A percentile compares a stretch with the other conserved stretches of the same genome.
These are phyloP conservation scores for Limnephilus lunatus DNA, from an alignment of 2,888 invertebrate species.

Conservation along the genomic window DNA sequence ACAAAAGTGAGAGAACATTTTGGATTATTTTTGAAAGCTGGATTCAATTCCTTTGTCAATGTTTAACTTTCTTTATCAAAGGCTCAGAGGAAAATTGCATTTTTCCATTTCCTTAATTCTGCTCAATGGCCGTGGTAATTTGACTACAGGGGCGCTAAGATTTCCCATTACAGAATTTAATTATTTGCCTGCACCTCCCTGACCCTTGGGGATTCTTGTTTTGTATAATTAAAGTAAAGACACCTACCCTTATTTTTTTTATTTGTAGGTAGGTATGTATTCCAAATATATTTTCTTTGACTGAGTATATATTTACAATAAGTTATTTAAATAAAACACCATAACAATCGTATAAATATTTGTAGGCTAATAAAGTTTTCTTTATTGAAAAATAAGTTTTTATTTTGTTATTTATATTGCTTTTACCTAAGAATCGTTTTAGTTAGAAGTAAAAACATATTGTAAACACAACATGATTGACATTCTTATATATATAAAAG, in stretches of 20 bases:
- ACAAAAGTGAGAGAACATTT: background rate
- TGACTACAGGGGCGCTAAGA: slow-evolving; percentile 56
- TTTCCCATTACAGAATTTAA: slow-evolving; percentile 54
- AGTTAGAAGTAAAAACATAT: no score
- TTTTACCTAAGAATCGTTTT: background rate
- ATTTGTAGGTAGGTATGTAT: no score
- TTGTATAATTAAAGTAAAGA: slow-evolving; percentile 34
- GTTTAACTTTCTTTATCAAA: slow-evolving; percentile 32
- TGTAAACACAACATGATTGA: no score
- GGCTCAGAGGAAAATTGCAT: slow-evolving; percentile 43
- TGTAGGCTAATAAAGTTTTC: no score
- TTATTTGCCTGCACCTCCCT: slow-evolving; percentile 11
- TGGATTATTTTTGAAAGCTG: background rate
- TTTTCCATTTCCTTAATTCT: slow-evolving; percentile 62
- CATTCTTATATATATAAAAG: background rate
- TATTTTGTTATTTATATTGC: no score
- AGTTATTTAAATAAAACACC: no score
- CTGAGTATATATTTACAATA: no score
- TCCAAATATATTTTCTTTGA: no score
- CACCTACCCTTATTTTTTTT: background rate
- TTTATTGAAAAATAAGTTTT: no score
- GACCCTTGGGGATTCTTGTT: background rate
- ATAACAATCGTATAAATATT: no score
- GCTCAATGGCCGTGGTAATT: slow-evolving; percentile 57
- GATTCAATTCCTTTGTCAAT: background rate